These are phyloP conservation scores for Drosophila mimetica DNA, from an alignment of 2,888 invertebrate genomes.

Conservation along the genomic window DNA sequence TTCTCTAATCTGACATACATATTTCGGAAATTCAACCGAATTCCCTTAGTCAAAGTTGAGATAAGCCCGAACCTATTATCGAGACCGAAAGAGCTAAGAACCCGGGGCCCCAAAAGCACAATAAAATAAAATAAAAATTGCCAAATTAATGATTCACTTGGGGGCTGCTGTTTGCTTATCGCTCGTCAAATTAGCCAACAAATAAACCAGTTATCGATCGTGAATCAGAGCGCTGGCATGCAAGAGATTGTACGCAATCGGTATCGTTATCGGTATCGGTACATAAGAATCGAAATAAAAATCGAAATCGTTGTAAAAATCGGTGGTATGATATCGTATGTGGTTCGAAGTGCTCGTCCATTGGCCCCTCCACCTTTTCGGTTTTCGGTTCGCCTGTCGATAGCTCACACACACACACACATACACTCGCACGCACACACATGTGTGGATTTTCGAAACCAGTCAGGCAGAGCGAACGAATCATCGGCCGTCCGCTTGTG, in stretches of 20 bases:
- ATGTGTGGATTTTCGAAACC: constrained; percentile 16
- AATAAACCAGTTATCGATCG: constrained; percentile 20
- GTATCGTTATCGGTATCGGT: not conserved
- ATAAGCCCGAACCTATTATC: not conserved
- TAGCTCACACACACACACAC: constrained; percentile 21
- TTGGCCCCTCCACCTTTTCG: constrained; percentile 44
- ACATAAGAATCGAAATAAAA: not conserved
- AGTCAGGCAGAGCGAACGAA: constrained; percentile 39
- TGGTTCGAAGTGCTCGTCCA: constrained; percentile 23
- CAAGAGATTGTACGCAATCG: constrained; percentile 3
- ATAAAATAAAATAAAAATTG: not conserved
- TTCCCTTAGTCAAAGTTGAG: not conserved
- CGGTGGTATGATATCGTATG: constrained; percentile 14
- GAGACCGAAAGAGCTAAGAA: not conserved
- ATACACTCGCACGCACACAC: not conserved
- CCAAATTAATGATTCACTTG: constrained; percentile 9
- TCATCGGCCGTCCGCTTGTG: constrained; percentile 56
- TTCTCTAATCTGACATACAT: not conserved
- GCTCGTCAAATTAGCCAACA: not conserved
- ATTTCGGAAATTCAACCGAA: not conserved
- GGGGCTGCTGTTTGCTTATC: not conserved
- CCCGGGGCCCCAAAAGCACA: too few relatives aligned
- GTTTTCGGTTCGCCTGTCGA: constrained; percentile 40
- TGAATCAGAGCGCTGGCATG: constrained; percentile 24
- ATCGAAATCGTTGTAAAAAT: not conserved